A percentile compares a stretch with the other conserved stretches of the same genome.
Conservation (phyloP, 2,113 vertebrate species). For the Gavia stellata region DNA sequence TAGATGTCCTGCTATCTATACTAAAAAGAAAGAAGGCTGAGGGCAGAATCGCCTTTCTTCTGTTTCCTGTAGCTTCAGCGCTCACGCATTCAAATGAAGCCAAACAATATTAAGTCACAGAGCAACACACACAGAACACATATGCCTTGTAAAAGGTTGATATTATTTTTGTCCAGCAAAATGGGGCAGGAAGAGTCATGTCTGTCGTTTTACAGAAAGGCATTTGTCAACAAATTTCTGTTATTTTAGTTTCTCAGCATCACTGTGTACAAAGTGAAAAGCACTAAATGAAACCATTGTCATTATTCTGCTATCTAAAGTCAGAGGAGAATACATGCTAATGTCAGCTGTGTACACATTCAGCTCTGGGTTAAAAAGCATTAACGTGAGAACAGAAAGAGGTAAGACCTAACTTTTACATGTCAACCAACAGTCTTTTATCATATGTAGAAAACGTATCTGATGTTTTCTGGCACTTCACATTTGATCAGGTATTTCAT, state of each 20-base stretch:
- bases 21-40: slow-evolving; percentile 58
- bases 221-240: not conserved
- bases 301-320: not conserved
- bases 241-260: not conserved
- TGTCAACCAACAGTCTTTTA: not conserved
- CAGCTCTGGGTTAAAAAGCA: not conserved
- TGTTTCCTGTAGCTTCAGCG: slow-evolving; percentile 36
- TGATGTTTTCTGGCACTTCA: not conserved
- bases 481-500: not conserved
- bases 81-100: slow-evolving; percentile 43
- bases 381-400: not conserved
- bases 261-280: not conserved
- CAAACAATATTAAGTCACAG: slow-evolving; percentile 45
- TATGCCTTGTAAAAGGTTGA: slow-evolving; percentile 6
- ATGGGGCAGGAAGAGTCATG: not conserved
- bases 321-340: not conserved
- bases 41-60: slow-evolving; percentile 39
- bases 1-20: slow-evolving; percentile 67
- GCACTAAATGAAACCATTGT: not conserved
- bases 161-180: not conserved
- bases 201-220: not conserved
- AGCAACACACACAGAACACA: not conserved
- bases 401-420: not conserved
- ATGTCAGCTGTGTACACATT: not conserved
- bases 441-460: not conserved